Percentiles rank a stretch among this genome's conserved stretches.
Conservation (phyloP, 2,113 vertebrate species). For the Engraulis encrasicolus region DNA sequence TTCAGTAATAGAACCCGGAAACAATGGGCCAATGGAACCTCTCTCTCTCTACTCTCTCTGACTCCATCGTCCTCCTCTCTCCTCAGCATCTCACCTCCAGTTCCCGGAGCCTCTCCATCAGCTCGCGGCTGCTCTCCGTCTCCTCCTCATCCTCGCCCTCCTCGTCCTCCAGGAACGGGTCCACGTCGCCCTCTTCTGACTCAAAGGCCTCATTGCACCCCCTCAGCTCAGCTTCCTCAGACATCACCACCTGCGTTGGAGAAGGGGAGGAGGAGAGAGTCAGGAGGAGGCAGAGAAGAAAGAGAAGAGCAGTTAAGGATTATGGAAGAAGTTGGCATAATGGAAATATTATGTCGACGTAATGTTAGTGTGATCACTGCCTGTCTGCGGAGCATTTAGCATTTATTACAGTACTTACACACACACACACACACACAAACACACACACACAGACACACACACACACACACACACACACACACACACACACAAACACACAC, state of each 20-base stretch:
- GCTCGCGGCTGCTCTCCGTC: slow-evolving; percentile 65
- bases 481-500: too few species aligned
- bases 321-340: background rate
- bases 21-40: too few species aligned
- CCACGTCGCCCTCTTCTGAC: slow-evolving; percentile 58
- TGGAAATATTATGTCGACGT: too few species aligned
- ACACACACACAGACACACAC: too few species aligned
- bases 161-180: slow-evolving; percentile 45
- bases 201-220: slow-evolving; percentile 54
- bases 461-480: too few species aligned
- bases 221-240: slow-evolving; percentile 67
- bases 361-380: too few species aligned
- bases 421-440: background rate
- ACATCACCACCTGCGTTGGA: slow-evolving; percentile 66
- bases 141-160: slow-evolving; percentile 40
- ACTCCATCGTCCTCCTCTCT: too few species aligned
- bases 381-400: background rate
- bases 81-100: slow-evolving; percentile 31
- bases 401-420: background rate
- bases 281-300: background rate
- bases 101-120: slow-evolving; percentile 67
- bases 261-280: too few species aligned
- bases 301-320: background rate
- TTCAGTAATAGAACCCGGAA: too few species aligned
- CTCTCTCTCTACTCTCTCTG: too few species aligned